These are phyloP conservation scores for Edolisoma coerulescens DNA, from an alignment of 2,113 vertebrate species.

Conservation along the genomic window DNA sequence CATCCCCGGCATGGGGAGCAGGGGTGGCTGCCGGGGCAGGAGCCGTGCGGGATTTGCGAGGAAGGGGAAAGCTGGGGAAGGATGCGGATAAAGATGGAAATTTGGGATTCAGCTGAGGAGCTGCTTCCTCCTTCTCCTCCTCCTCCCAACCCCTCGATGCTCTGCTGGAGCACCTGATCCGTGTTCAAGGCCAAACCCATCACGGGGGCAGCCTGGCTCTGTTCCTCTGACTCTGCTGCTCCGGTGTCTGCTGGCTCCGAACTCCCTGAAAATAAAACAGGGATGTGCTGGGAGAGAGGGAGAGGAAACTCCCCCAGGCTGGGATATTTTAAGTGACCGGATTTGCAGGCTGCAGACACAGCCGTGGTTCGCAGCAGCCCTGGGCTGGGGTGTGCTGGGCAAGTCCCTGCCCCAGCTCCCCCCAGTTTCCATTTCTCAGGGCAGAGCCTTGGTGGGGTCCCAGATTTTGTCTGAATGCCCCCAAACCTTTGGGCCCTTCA, in stretches of 20 bases:
- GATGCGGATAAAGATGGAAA: not conserved
- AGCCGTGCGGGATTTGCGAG: rapidly evolving
- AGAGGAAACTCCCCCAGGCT: not conserved
- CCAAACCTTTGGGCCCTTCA: not conserved
- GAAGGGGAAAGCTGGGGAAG: not conserved
- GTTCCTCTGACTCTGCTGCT: not conserved
- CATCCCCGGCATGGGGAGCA: rapidly evolving
- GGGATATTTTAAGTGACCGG: not conserved
- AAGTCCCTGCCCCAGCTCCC: not conserved
- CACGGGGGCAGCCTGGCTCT: not conserved
- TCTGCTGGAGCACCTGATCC: not conserved
- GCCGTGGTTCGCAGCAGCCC: not conserved
- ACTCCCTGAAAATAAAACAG: not conserved
- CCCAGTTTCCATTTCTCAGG: rapidly evolving
- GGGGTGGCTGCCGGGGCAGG: not conserved
- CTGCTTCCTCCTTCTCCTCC: not conserved
- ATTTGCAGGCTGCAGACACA: not conserved
- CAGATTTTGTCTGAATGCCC: not conserved
- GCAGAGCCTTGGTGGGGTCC: not conserved
- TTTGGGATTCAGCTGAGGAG: not conserved
- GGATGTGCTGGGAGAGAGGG: not conserved
- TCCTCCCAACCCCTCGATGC: not conserved
- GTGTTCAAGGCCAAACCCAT: rapidly evolving
- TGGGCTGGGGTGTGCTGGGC: rapidly evolving
- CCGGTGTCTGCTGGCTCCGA: rapidly evolving